Percentiles rank a stretch among this genome's conserved stretches.
These are phyloP conservation scores for Fundulus diaphanus DNA, from an alignment of 2,797 vertebrate genomes.

Conservation along the genomic window DNA sequence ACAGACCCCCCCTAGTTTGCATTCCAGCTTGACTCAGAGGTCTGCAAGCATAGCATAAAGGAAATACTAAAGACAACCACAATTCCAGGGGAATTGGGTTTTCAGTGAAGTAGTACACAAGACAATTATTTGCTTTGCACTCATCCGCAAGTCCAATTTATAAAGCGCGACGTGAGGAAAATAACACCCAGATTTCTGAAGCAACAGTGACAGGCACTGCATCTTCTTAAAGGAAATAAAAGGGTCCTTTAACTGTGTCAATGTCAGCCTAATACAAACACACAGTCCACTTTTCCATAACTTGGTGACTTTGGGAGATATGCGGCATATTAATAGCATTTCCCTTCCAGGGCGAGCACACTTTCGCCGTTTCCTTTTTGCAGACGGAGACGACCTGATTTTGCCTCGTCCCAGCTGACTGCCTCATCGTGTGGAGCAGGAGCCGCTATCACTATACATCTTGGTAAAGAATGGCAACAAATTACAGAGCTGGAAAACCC, in stretches of 20 bases:
- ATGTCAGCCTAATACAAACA: slow-evolving; percentile 74
- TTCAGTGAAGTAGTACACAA: neutral
- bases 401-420: slow-evolving; percentile 77
- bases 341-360: slow-evolving; percentile 77
- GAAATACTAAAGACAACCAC: neutral
- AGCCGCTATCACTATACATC: neutral
- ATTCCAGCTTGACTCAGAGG: neutral
- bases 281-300: slow-evolving; percentile 62
- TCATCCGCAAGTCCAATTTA: neutral
- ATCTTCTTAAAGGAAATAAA: slow-evolving; percentile 64
- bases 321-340: slow-evolving; percentile 78
- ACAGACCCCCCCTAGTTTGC: neutral
- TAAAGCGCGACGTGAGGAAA: neutral
- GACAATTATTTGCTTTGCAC: neutral
- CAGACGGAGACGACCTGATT: slow-evolving; percentile 82
- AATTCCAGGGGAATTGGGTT: slow-evolving; percentile 1
- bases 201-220: neutral
- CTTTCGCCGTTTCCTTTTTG: slow-evolving; percentile 71
- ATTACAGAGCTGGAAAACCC: neutral
- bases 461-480: neutral
- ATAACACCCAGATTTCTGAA: neutral
- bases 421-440: slow-evolving; percentile 36
- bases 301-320: slow-evolving; percentile 80
- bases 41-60: neutral
- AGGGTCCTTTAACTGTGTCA: slow-evolving; percentile 78